phyloP scores from a whole-genome alignment of 2,797 vertebrate genomes.

The Crenuchus spilurus region DNA sequence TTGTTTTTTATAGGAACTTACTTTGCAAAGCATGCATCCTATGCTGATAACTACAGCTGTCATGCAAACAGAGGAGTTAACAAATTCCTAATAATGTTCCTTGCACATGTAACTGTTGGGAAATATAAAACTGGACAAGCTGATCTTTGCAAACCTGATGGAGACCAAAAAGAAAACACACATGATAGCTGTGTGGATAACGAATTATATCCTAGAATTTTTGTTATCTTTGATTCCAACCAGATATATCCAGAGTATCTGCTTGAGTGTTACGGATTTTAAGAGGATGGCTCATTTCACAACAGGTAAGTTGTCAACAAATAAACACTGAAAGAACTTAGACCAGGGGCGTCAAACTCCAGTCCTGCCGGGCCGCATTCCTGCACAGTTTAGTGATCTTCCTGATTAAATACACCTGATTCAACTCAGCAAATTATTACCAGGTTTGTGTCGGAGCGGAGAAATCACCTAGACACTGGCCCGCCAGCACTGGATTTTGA shows the following conservation, averaged over 20 bases:
- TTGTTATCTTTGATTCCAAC: conserved; percentile 87
- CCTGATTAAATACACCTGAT: no score
- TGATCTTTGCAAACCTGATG: conserved; percentile 77
- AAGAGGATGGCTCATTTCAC: neutral
- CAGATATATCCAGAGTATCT: conserved; percentile 92
- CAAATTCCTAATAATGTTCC: conserved; percentile 77
- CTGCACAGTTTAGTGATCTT: no score
- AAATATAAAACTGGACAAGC: conserved; percentile 70
- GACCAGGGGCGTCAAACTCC: no score
- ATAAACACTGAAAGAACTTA: no score
- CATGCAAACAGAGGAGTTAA: conserved; percentile 57
- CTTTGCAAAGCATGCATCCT: conserved; percentile 82
- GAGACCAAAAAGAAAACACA: conserved; percentile 72
- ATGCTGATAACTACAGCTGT: conserved; percentile 77
- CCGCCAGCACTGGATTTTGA: no score
- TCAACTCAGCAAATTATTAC: no score
- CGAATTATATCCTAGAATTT: conserved; percentile 75
- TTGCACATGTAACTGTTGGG: conserved; percentile 85
- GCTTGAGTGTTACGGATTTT: conserved; percentile 81
- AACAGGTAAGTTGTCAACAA: neutral
- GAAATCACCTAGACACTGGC: no score
- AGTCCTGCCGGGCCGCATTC: no score
- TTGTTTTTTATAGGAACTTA: conserved; percentile 80
- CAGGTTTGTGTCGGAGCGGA: no score
- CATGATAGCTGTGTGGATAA: conserved; percentile 87